phyloP scores from a whole-genome alignment of 2,797 vertebrate species.

The Kryptolebias ocellatus region DNA sequence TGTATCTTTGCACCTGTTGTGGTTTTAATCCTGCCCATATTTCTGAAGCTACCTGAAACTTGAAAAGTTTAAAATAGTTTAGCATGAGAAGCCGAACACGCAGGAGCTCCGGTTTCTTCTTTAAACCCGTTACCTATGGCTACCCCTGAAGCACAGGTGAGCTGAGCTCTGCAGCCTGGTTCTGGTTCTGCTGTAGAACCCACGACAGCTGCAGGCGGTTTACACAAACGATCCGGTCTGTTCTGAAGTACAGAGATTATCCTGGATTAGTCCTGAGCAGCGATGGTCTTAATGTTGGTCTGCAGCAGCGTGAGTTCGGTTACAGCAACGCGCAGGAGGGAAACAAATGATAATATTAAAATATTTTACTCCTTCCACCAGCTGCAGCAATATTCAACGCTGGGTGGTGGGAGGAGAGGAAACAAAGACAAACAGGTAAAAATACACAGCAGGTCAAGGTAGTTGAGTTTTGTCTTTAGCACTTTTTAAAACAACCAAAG shows the following conservation, averaged over 20 bases:
- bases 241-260: conserved; percentile 38
- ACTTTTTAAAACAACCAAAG: too few species aligned
- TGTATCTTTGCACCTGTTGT: conserved; percentile 64
- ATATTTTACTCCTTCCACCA: neutral
- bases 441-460: too few species aligned
- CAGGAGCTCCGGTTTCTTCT: conserved; percentile 57
- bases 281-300: too few species aligned
- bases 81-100: conserved; percentile 11
- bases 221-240: conserved; percentile 7
- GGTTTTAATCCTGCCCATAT: conserved; percentile 14
- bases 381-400: neutral
- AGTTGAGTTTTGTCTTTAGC: too few species aligned
- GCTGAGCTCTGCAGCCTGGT: conserved; percentile 25
- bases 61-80: conserved; percentile 48
- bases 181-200: conserved; percentile 18
- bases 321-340: neutral
- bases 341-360: neutral
- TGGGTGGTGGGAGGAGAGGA: too few species aligned
- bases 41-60: conserved; percentile 42
- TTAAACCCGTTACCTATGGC: conserved; percentile 21
- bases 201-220: conserved; percentile 65
- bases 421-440: too few species aligned
- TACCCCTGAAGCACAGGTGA: conserved; percentile 48
- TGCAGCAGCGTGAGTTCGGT: conserved; percentile 25
- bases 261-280: conserved; percentile 48